phyloP scores from a whole-genome alignment of 2,888 invertebrate genomes.

The Drosophila colorata region DNA sequence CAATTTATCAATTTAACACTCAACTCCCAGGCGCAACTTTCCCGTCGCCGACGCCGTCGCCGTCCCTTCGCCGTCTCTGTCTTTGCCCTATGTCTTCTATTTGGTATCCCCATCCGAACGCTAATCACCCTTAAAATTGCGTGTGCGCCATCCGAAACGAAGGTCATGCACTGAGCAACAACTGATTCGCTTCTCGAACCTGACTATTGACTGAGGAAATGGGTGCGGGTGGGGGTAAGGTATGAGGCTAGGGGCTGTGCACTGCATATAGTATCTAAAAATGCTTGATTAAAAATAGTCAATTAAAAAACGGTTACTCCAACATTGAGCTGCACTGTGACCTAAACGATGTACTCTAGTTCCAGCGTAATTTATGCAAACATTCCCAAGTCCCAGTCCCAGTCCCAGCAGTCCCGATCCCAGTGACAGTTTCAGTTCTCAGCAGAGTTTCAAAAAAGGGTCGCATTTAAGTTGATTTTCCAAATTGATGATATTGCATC shows the following conservation, averaged over 20 bases:
- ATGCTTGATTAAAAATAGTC: constrained; percentile 7
- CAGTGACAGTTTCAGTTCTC: constrained; percentile 3
- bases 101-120: constrained; percentile 48
- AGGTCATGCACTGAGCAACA: constrained; percentile 59
- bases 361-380: constrained; percentile 56
- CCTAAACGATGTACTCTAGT: constrained; percentile 17
- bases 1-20: constrained; percentile 79
- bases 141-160: constrained; percentile 61
- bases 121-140: constrained; percentile 79
- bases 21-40: constrained; percentile 55
- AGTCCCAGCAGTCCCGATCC: no score
- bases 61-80: not conserved
- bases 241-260: not conserved
- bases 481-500: constrained; percentile 74
- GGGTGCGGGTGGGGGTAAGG: not conserved
- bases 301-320: constrained; percentile 57
- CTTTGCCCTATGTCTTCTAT: constrained; percentile 9
- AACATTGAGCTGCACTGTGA: constrained; percentile 18
- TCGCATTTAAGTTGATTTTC: constrained; percentile 65
- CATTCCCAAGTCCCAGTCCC: constrained; percentile 6
- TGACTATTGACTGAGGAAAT: not conserved
- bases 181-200: constrained; percentile 27
- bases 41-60: constrained; percentile 4
- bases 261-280: constrained; percentile 35
- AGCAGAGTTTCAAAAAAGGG: constrained; percentile 15